A percentile compares a stretch with the other conserved stretches of the same genome.
phyloP scores from a whole-genome alignment of 2,888 invertebrate genomes.

The Odontocerum albicorne region DNA sequence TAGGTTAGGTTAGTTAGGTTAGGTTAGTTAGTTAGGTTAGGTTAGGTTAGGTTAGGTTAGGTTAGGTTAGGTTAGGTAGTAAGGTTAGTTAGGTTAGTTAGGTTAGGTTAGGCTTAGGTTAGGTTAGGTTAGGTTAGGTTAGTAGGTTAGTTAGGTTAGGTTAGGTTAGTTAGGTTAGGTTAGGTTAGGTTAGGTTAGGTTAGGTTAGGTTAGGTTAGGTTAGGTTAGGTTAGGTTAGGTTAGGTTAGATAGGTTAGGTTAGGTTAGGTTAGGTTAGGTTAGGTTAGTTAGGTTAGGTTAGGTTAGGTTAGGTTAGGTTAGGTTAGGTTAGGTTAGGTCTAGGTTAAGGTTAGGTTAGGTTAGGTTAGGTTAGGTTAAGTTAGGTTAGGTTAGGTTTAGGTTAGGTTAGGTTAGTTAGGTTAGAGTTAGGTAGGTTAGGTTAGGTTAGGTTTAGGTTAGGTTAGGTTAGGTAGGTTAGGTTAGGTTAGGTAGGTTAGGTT shows the following conservation, averaged over 20 bases:
- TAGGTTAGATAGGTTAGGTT: conserved; percentile 17
- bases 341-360: too few species aligned
- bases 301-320: conserved; percentile 10
- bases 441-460: too few species aligned
- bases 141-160: conserved; percentile 18
- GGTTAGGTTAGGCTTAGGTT: conserved; percentile 17
- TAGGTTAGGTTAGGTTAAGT: too few species aligned
- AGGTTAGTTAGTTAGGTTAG: conserved; percentile 21
- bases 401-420: too few species aligned
- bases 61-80: conserved; percentile 17
- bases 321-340: too few species aligned
- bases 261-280: conserved; percentile 18
- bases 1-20: conserved; percentile 19
- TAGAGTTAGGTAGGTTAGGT: too few species aligned
- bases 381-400: too few species aligned
- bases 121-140: conserved; percentile 18
- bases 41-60: conserved; percentile 20
- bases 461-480: too few species aligned
- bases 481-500: too few species aligned
- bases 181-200: conserved; percentile 16
- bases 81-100: conserved; percentile 17
- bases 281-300: conserved; percentile 13
- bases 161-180: conserved; percentile 18
- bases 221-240: conserved; percentile 18
- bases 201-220: conserved; percentile 18